Conservation (phyloP, 2,797 vertebrate genomes). For the Cuculus canorus region DNA sequence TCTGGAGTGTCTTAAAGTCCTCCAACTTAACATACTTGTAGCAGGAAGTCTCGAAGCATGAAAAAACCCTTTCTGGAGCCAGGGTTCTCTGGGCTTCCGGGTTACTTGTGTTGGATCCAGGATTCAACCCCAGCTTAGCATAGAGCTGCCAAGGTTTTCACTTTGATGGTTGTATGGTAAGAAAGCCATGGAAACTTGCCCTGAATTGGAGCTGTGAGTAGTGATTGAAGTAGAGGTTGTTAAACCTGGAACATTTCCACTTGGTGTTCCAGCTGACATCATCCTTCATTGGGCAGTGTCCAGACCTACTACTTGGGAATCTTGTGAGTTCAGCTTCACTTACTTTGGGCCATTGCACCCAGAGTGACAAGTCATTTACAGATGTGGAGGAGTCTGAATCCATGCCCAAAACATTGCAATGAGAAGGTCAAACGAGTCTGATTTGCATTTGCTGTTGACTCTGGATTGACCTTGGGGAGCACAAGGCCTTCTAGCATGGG, state of each 20-base stretch:
- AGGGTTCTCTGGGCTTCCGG: neutral
- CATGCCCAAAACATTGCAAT: neutral
- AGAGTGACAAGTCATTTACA: neutral
- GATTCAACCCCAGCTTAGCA: neutral
- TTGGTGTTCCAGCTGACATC: neutral
- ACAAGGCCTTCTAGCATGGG: neutral
- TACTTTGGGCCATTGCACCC: neutral
- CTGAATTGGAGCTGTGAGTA: neutral
- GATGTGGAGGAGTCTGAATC: neutral
- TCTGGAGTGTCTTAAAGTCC: neutral
- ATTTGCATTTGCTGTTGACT: neutral
- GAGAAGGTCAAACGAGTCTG: rapidly evolving
- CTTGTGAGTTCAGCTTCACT: neutral
- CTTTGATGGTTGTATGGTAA: neutral
- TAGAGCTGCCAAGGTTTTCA: constrained; percentile 27
- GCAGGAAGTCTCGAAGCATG: neutral
- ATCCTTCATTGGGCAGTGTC: neutral
- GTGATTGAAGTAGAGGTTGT: neutral
- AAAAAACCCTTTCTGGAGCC: constrained; percentile 5
- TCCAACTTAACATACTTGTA: neutral
- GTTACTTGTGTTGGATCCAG: neutral
- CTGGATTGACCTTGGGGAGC: neutral
- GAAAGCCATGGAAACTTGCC: constrained; percentile 44
- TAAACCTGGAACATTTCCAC: neutral
- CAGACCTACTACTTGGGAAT: neutral